Percentiles rank a stretch among this genome's conserved stretches.
phyloP scores from a whole-genome alignment of 30 jellyfish, hydroid and myxozoan genomes.

The Catostylus mosaicus region DNA sequence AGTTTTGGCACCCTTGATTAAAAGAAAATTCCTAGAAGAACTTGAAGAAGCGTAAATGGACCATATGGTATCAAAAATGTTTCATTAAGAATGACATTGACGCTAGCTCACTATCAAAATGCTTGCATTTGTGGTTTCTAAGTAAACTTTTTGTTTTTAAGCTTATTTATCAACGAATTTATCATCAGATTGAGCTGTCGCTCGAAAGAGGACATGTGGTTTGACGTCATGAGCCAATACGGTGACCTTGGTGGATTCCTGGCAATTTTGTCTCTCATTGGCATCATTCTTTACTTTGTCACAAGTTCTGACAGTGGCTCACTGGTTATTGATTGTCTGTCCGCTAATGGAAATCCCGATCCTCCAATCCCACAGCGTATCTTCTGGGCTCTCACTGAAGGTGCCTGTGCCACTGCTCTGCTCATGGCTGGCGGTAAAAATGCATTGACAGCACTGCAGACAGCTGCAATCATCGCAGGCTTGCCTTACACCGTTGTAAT shows the following conservation, averaged over 20 bases:
- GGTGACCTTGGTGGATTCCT: constrained; percentile 89
- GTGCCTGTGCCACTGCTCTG: constrained; percentile 97
- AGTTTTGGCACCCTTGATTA: no score
- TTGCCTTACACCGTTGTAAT: constrained; percentile 86
- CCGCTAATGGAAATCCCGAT: constrained; percentile 98
- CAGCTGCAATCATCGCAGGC: constrained; percentile 89
- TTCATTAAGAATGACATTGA: no score
- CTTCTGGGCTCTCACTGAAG: constrained; percentile 97
- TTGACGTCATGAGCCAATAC: constrained; percentile 82
- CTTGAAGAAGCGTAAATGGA: no score
- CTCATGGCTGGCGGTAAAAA: constrained; percentile 86
- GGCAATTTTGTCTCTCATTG: constrained; percentile 77
- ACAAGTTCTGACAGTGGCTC: constrained; percentile 97
- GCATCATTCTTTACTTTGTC: constrained; percentile 86
- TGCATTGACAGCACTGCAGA: constrained; percentile 83
- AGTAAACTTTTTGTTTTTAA: no score
- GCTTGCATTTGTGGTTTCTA: no score
- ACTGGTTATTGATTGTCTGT: constrained; percentile 89
- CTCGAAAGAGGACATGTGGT: constrained; percentile 87
- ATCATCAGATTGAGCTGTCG: constrained; percentile 76
- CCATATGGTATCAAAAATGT: no score
- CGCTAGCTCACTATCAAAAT: no score
- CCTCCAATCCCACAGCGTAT: constrained; percentile 92
- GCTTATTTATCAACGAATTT: no score
- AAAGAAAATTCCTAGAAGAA: no score